Evolutionary conservation across 2,888 invertebrate genomes (phyloP).

Genomic region (Vandiemenella viatica): DNA sequence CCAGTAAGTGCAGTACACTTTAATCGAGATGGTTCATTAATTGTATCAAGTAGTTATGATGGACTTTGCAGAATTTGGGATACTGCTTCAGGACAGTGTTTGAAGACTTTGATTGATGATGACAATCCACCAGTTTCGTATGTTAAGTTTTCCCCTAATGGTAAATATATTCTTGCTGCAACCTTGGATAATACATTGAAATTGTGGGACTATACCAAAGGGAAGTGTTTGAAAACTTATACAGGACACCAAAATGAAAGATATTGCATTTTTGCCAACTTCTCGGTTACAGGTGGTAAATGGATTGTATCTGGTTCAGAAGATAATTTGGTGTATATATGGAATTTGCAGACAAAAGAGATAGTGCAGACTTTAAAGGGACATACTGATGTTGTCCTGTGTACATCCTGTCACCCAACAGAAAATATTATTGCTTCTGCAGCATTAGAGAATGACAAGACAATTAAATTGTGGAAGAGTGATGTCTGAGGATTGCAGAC

Average conservation of each 20-base stretch:
- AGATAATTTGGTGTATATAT: slow-evolving; percentile 96
- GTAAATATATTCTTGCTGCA: slow-evolving; percentile 96
- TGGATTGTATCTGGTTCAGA: slow-evolving; percentile 99
- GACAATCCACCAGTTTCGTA: slow-evolving; percentile 99
- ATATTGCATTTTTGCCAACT: slow-evolving; percentile 99
- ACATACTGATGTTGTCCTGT: slow-evolving; percentile 86
- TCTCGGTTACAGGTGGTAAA: slow-evolving; percentile 99
- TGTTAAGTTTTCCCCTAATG: slow-evolving; percentile 99
- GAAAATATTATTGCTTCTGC: slow-evolving; percentile 99
- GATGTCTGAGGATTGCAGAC: too few species aligned
- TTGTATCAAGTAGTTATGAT: slow-evolving; percentile 97
- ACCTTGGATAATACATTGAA: slow-evolving; percentile 97
- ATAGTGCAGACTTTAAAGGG: slow-evolving; percentile 95
- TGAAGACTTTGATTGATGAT: slow-evolving; percentile 97
- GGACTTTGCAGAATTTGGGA: slow-evolving; percentile 99
- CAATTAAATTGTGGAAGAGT: slow-evolving; percentile 97
- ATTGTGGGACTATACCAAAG: slow-evolving; percentile 98
- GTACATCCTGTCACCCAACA: slow-evolving; percentile 97
- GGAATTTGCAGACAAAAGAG: slow-evolving; percentile 99
- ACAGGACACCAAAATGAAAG: slow-evolving; percentile 98
- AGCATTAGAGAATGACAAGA: slow-evolving; percentile 95
- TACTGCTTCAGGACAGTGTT: slow-evolving; percentile 94
- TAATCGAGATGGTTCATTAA: slow-evolving; percentile 94
- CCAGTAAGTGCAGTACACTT: slow-evolving; percentile 99
- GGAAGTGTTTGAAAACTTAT: slow-evolving; percentile 95